These are phyloP conservation scores for Acanthosepion lycidas DNA, from an alignment of 2,888 invertebrate species.

Conservation along the genomic window DNA sequence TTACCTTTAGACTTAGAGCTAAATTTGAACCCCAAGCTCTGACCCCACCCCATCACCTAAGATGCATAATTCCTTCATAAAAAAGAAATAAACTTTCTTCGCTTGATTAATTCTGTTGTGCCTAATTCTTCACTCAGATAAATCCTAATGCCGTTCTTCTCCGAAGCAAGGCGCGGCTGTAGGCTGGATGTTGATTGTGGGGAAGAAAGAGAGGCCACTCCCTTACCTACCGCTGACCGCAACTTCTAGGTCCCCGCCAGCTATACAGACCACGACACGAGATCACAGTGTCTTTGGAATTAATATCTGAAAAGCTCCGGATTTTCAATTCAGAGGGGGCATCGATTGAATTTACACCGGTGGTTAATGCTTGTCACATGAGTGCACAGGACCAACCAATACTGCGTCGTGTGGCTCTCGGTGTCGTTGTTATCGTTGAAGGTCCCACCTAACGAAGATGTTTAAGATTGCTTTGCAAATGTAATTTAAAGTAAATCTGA, in stretches of 20 bases:
- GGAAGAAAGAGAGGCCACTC: neutral
- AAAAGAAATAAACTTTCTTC: constrained; percentile 13
- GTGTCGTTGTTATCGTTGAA: neutral
- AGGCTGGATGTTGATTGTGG: neutral
- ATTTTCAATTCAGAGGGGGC: constrained; percentile 11
- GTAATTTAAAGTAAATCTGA: constrained; percentile 33
- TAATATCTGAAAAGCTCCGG: neutral
- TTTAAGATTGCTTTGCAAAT: neutral
- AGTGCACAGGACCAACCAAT: neutral
- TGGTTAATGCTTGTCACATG: constrained; percentile 33
- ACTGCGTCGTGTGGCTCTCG: neutral
- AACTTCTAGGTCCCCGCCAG: neutral
- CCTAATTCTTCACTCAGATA: constrained; percentile 12
- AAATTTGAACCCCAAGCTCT: neutral
- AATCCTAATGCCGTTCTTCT: neutral
- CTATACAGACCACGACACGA: neutral
- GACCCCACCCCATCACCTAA: neutral
- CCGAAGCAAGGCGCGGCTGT: neutral
- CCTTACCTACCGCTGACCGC: neutral
- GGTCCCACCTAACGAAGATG: neutral
- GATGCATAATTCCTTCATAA: neutral
- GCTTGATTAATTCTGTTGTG: constrained; percentile 33
- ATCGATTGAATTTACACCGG: constrained; percentile 14
- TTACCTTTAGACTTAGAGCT: neutral
- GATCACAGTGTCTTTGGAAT: constrained; percentile 33